Evolutionary conservation across 2,888 invertebrate species (phyloP).

Genomic region (Pelosia muscerda): DNA sequence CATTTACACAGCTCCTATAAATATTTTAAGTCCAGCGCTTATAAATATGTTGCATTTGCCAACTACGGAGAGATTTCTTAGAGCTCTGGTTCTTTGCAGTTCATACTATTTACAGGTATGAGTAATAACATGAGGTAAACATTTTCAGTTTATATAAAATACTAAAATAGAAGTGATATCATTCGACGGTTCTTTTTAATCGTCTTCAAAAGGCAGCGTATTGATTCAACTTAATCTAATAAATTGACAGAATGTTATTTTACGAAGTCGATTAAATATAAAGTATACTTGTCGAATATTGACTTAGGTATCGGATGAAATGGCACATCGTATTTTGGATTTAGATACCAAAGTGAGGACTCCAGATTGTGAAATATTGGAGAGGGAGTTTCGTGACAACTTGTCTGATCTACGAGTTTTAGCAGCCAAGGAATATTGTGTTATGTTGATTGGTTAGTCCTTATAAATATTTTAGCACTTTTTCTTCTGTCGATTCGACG

Average conservation of each 20-base stretch:
- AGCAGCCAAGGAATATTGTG: constrained; percentile 88
- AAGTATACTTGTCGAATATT: background rate
- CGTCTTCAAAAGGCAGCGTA: too few relatives aligned
- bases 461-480: background rate
- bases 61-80: constrained; percentile 88
- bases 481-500: too few relatives aligned
- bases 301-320: constrained; percentile 84
- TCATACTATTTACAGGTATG: constrained; percentile 88
- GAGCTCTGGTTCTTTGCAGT: constrained; percentile 88
- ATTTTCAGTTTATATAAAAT: background rate
- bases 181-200: too few relatives aligned
- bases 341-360: constrained; percentile 84
- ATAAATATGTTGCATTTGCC: constrained; percentile 87
- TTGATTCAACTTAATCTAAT: too few relatives aligned
- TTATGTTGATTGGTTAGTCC: constrained; percentile 83
- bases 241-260: too few relatives aligned
- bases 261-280: background rate
- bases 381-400: constrained; percentile 83
- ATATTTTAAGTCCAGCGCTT: constrained; percentile 85
- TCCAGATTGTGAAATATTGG: constrained; percentile 78
- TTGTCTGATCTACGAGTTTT: constrained; percentile 87
- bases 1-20: constrained; percentile 84
- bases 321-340: constrained; percentile 83
- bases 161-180: too few relatives aligned
- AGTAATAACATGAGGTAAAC: background rate